Percentiles rank a stretch among this genome's conserved stretches.
These are phyloP conservation scores for Zaprionus ornatus DNA, from an alignment of 1,140 invertebrate species.

Conservation along the genomic window DNA sequence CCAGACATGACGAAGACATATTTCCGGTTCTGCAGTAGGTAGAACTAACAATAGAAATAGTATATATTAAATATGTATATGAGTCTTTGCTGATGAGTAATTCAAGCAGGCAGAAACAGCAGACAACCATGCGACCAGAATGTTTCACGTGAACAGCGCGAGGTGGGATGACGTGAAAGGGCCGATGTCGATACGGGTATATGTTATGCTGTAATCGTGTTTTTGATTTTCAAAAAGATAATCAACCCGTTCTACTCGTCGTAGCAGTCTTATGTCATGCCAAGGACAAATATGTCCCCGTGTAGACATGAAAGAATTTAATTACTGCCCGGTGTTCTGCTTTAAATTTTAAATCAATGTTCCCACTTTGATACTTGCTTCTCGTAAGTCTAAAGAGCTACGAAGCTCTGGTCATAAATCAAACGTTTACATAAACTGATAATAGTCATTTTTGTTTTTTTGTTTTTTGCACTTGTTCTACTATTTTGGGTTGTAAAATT, in stretches of 20 bases:
- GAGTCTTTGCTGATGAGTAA: neutral
- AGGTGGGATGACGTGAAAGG: neutral
- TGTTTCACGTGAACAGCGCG: neutral
- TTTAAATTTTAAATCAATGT: neutral
- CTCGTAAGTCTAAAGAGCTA: neutral
- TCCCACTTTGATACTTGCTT: neutral
- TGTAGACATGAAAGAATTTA: constrained; percentile 4
- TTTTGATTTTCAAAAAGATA: constrained; percentile 26
- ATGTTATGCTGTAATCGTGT: constrained; percentile 12
- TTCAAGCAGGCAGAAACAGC: neutral
- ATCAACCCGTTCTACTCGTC: neutral
- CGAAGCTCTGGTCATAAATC: neutral
- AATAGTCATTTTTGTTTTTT: neutral
- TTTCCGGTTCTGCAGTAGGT: constrained; percentile 8
- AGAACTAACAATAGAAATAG: neutral
- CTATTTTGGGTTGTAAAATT: neutral
- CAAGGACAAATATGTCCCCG: constrained; percentile 8
- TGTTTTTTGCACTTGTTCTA: neutral
- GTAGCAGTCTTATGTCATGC: neutral
- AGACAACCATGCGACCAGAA: neutral
- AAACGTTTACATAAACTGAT: constrained; percentile 1
- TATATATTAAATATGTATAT: neutral
- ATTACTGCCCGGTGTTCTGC: neutral
- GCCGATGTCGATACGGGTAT: neutral
- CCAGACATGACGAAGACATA: neutral